Conservation (phyloP, 2,797 vertebrate genomes). For the Pipistrellus kuhlii region DNA sequence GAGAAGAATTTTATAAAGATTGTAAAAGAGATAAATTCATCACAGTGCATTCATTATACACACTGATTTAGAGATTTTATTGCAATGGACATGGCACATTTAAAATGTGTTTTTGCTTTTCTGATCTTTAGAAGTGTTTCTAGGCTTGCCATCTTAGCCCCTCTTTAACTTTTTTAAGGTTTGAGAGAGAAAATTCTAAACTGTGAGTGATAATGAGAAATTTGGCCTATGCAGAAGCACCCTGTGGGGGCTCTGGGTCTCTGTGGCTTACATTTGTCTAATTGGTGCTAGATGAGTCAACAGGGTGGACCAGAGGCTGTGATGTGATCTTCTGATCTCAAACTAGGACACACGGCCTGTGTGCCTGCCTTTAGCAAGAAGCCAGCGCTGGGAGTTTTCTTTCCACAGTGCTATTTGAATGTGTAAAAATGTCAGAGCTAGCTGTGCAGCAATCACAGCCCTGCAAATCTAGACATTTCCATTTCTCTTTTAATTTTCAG, state of each 20-base stretch:
- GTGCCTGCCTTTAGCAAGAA: neutral
- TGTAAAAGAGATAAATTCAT: neutral
- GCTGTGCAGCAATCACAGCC: neutral
- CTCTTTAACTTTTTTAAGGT: neutral
- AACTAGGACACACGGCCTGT: neutral
- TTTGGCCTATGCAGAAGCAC: neutral
- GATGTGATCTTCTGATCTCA: neutral
- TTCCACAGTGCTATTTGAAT: neutral
- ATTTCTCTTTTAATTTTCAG: neutral
- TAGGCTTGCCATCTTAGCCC: neutral
- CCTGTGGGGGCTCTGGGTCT: neutral
- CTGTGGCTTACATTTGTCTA: conserved; percentile 14
- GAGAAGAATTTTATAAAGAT: neutral
- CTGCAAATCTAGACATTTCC: neutral
- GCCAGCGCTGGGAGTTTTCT: neutral
- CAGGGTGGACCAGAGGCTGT: neutral
- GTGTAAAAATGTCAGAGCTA: neutral
- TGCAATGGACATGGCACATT: neutral
- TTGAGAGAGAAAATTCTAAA: neutral
- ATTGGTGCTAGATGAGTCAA: conserved; percentile 2
- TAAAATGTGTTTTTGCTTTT: neutral
- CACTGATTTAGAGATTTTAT: neutral
- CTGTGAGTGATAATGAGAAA: conserved; percentile 46
- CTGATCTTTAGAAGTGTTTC: neutral
- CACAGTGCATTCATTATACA: neutral